Base-by-base conservation (phyloP, 1,140 invertebrate species). In the Drosophila persimilis region DNA sequence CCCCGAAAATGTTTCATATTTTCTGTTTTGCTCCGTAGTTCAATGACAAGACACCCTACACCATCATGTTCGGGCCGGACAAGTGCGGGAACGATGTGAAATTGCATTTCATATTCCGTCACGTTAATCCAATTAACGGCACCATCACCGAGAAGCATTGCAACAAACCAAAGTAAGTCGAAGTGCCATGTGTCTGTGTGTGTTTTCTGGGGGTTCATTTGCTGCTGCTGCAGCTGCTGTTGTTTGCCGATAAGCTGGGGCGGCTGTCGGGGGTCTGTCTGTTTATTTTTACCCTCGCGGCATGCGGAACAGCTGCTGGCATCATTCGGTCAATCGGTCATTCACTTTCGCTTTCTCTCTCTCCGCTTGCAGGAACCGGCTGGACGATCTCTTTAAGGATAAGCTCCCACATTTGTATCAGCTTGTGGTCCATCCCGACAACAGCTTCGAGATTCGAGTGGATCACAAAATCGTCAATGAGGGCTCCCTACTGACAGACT, bases 1-100 rank as follows among this genome's bases (percentile, higher is more conserved):
- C 61, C 47, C 59, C 44, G 11, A 61, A 6, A 61, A 62, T 46
- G 15, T 39, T 13, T 26, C 59, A 39, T 44, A 8, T 26, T 45
- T 54, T 61, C 29, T 54, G 39, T 20, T 39, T 22, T 62, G 26
- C 39, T 80, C 58, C 13, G 47, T 76, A 95, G 69, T 98, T 99
- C 91, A 94, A 97, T 91, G 98, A 99, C 92, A 98, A 99, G 92
- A 98, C 98, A 8, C 96, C 98, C 0, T 99, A 99, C 92, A 97
- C 97, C 2, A 98, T 99, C 81, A 99, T 99, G 99, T 99, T 99
- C 93, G 99, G 98, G 2, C 99, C 99, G 8, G 99, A 99, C 93
- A 99, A 99, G 92, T 99, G 99, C 93, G 98, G 98, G 59, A 97
- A 96, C 88, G 97, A 98, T 92, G 95, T 96, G 80, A 99, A 99